A percentile compares a stretch with the other conserved stretches of the same genome.
Evolutionary conservation across 1,140 invertebrate species (phyloP).

Genomic region (Drosophila pectinifera): DNA sequence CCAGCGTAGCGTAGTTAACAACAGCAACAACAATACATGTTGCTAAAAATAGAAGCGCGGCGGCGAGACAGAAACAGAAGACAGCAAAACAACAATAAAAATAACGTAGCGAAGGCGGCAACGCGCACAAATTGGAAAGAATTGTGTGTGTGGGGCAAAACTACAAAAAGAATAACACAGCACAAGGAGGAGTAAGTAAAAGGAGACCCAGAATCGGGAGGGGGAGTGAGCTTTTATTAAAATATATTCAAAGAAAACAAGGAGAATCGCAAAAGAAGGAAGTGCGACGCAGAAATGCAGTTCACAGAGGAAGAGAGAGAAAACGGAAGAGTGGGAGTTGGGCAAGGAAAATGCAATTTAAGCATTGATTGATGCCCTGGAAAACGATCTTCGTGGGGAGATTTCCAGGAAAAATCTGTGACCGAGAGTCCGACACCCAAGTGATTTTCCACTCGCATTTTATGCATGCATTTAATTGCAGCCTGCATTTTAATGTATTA

Average conservation of each 20-base stretch:
- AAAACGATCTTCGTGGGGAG: conserved; percentile 16
- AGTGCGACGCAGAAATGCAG: conserved; percentile 68
- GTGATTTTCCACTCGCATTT: conserved; percentile 22
- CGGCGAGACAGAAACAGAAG: conserved; percentile 70
- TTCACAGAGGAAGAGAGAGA: conserved; percentile 9
- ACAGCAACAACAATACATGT: conserved; percentile 57
- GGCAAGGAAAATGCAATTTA: conserved; percentile 19
- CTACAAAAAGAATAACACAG: conserved; percentile 49
- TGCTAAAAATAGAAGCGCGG: conserved; percentile 79
- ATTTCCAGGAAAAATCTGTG: conserved; percentile 29
- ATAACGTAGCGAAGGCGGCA: conserved; percentile 47
- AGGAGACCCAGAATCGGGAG: conserved; percentile 40
- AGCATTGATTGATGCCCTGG: conserved; percentile 55
- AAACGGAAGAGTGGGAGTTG: conserved; percentile 7
- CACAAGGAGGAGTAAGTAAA: conserved; percentile 23
- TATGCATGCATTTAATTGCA: conserved; percentile 49
- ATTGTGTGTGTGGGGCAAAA: conserved; percentile 57
- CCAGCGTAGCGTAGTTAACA: conserved; percentile 80
- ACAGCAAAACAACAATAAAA: conserved; percentile 60
- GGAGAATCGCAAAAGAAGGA: conserved; percentile 51
- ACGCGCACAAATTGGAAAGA: conserved; percentile 58
- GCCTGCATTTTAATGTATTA: conserved; percentile 51
- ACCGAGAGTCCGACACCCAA: neutral
- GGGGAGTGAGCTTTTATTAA: conserved; percentile 29
- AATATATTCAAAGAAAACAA: conserved; percentile 43